phyloP scores from a whole-genome alignment of 1,140 invertebrate species.

The Diabrotica undecimpunctata region DNA sequence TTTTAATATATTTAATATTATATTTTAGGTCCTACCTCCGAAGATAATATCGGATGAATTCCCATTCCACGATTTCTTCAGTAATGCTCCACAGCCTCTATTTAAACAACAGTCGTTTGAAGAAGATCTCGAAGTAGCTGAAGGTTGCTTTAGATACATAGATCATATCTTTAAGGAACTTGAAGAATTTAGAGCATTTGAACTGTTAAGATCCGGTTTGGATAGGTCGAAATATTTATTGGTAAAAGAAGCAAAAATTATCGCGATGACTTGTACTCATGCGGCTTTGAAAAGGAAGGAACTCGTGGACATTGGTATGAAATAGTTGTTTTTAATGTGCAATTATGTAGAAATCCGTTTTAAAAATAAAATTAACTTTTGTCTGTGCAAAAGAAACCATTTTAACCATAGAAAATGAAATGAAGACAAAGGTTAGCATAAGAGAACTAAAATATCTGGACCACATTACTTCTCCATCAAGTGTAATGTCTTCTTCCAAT shows the following conservation, averaged over 20 bases:
- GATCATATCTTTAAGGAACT: slow-evolving; percentile 94
- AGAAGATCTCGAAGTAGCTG: slow-evolving; percentile 87
- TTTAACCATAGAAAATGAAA: no score
- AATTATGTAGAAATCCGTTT: no score
- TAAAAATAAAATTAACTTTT: no score
- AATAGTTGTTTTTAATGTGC: neutral
- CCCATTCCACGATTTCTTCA: slow-evolving; percentile 90
- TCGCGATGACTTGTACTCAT: slow-evolving; percentile 99
- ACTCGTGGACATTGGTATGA: slow-evolving; percentile 83
- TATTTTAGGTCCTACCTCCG: slow-evolving; percentile 41
- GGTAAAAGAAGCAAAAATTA: slow-evolving; percentile 99
- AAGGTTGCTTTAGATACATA: slow-evolving; percentile 94
- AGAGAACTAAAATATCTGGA: no score
- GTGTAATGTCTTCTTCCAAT: no score
- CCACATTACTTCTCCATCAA: no score
- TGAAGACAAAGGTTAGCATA: no score
- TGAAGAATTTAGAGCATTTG: slow-evolving; percentile 98
- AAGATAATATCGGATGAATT: slow-evolving; percentile 70
- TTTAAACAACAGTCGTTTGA: slow-evolving; percentile 78
- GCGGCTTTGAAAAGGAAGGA: slow-evolving; percentile 96
- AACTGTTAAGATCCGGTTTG: slow-evolving; percentile 88
- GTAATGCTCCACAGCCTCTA: slow-evolving; percentile 87
- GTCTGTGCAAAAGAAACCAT: no score
- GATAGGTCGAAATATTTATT: slow-evolving; percentile 95
- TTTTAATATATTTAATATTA: no score